These are phyloP conservation scores for Chaetogeoica ovagalla DNA, from an alignment of 2,888 invertebrate species.

Conservation along the genomic window DNA sequence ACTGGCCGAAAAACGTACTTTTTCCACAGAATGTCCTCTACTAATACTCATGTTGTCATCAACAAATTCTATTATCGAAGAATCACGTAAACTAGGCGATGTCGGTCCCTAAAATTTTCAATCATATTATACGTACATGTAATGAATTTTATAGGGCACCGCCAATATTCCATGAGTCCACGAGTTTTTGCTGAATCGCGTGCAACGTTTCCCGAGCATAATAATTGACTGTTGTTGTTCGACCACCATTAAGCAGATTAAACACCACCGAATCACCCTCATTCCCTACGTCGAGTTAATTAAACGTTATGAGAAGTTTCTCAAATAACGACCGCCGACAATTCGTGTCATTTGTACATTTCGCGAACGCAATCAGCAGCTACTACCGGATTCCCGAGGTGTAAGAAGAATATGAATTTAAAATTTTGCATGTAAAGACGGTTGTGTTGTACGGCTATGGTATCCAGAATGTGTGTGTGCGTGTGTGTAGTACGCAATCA, in stretches of 20 bases:
- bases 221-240: conserved; percentile 47
- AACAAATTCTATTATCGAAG: not conserved
- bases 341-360: conserved; percentile 27
- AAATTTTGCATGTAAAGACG: not conserved
- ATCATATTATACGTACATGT: not conserved
- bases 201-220: conserved; percentile 30
- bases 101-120: conserved; percentile 19
- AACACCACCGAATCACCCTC: not conserved
- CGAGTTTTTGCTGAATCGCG: conserved; percentile 38
- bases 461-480: not conserved
- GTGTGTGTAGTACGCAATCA: no score
- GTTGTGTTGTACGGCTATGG: no score
- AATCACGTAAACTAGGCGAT: conserved; percentile 15
- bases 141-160: not conserved
- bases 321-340: not conserved
- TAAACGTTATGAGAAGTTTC: conserved; percentile 2
- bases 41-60: conserved; percentile 37
- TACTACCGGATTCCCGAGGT: conserved; percentile 1
- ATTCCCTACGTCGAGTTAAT: conserved; percentile 19
- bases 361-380: conserved; percentile 30
- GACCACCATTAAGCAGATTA: conserved; percentile 51
- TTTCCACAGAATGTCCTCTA: conserved; percentile 41
- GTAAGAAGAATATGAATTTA: not conserved
- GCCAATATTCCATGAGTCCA: not conserved
- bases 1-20: conserved; percentile 39